Conservation (phyloP, 2,113 vertebrate genomes). For the Sceloporus tristichus region DNA sequence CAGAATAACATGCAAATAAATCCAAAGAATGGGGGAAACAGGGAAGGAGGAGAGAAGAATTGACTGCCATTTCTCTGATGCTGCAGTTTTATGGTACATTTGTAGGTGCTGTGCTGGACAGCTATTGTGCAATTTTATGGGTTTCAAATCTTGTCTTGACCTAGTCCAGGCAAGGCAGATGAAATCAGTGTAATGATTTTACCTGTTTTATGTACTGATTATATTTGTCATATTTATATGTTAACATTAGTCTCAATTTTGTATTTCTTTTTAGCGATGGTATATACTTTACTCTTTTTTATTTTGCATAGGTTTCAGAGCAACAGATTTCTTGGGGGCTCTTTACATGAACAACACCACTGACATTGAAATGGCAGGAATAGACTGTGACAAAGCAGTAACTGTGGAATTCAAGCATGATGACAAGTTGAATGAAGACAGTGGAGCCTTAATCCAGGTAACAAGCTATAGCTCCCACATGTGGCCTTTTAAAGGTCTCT, state of each 20-base stretch:
- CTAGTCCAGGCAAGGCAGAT: too few species aligned
- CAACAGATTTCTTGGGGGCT: conserved; percentile 94
- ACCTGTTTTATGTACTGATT: too few species aligned
- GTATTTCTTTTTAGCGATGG: too few species aligned
- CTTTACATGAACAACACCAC: conserved; percentile 96
- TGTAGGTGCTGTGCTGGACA: neutral
- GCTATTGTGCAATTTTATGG: neutral
- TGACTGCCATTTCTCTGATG: neutral
- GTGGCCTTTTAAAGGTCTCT: neutral
- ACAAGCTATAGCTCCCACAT: neutral
- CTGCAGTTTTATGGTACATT: neutral
- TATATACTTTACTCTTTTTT: neutral
- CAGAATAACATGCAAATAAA: neutral
- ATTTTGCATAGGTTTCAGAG: conserved; percentile 86
- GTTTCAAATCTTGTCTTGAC: too few species aligned
- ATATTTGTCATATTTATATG: too few species aligned
- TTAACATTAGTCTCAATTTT: too few species aligned
- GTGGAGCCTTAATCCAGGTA: conserved; percentile 88
- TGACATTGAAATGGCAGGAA: conserved; percentile 91
- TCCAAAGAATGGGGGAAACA: neutral
- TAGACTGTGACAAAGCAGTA: conserved; percentile 92
- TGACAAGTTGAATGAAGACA: conserved; percentile 90
- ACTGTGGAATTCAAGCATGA: conserved; percentile 97
- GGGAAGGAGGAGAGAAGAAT: too few species aligned
- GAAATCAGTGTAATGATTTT: too few species aligned